These are phyloP conservation scores for Drosophila navojoa DNA, from an alignment of 1,140 invertebrate genomes.

Conservation along the genomic window DNA sequence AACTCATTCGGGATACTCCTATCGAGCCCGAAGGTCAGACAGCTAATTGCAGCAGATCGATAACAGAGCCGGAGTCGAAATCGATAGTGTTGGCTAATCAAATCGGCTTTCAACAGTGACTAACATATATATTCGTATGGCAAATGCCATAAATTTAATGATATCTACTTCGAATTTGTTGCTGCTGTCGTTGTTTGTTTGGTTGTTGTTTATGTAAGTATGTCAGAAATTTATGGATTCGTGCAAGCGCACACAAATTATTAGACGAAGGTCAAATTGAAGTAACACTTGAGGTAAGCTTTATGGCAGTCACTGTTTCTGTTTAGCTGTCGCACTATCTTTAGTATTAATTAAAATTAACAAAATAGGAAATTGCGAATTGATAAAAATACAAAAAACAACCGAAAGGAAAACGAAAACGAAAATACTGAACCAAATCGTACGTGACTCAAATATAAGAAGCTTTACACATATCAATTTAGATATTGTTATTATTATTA, in stretches of 20 bases:
- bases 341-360: conserved; percentile 76
- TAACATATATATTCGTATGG: conserved; percentile 60
- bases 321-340: conserved; percentile 54
- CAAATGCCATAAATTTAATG: conserved; percentile 66
- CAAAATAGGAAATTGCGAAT: conserved; percentile 77
- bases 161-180: conserved; percentile 73
- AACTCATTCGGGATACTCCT: neutral
- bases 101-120: conserved; percentile 40
- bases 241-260: conserved; percentile 66
- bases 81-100: conserved; percentile 31
- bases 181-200: conserved; percentile 15
- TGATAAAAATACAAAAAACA: conserved; percentile 56
- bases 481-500: conserved; percentile 27
- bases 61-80: conserved; percentile 12
- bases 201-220: conserved; percentile 40
- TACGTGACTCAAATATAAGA: conserved; percentile 50
- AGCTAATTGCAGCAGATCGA: conserved; percentile 24
- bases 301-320: conserved; percentile 31
- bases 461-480: conserved; percentile 53
- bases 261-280: conserved; percentile 59
- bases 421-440: conserved; percentile 54
- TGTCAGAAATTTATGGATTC: conserved; percentile 69
- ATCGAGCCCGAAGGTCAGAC: conserved; percentile 18
- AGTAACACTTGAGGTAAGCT: conserved; percentile 44
- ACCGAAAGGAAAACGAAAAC: neutral